A percentile compares a stretch with the other conserved stretches of the same genome.
Conservation (phyloP, 2,113 vertebrate species). For the Murina feae region DNA sequence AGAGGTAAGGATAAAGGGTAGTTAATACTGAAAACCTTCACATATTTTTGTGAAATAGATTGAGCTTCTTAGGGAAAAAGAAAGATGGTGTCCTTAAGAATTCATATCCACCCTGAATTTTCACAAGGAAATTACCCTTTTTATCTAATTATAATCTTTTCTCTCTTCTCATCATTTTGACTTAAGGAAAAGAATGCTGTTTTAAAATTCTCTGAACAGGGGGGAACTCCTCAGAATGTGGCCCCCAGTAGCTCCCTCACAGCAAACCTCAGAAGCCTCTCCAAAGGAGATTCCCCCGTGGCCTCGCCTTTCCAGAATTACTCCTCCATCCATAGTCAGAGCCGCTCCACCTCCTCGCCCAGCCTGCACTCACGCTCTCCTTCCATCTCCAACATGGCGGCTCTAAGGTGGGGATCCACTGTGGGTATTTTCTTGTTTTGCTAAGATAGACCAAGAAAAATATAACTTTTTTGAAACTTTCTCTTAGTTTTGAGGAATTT, state of each 20-base stretch:
- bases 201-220: constrained; percentile 87
- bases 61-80: neutral
- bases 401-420: constrained; percentile 84
- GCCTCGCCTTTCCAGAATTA: constrained; percentile 93
- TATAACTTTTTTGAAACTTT: neutral
- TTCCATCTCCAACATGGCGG: constrained; percentile 96
- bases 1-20: constrained; percentile 82
- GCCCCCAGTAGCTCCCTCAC: constrained; percentile 87
- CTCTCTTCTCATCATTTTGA: constrained; percentile 10
- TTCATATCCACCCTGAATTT: neutral
- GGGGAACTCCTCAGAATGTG: constrained; percentile 81
- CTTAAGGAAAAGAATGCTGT: constrained; percentile 90
- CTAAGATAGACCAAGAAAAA: neutral
- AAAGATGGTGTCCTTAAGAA: neutral
- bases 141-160: neutral
- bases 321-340: constrained; percentile 89
- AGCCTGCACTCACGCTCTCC: constrained; percentile 90
- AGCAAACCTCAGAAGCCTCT: constrained; percentile 89
- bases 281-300: constrained; percentile 88
- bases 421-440: neutral
- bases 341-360: constrained; percentile 87
- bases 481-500: neutral
- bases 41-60: neutral
- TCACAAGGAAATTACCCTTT: neutral
- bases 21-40: neutral